Evolutionary conservation across 2,888 invertebrate genomes (phyloP).

Genomic region (Lasioglossum vierecki): DNA sequence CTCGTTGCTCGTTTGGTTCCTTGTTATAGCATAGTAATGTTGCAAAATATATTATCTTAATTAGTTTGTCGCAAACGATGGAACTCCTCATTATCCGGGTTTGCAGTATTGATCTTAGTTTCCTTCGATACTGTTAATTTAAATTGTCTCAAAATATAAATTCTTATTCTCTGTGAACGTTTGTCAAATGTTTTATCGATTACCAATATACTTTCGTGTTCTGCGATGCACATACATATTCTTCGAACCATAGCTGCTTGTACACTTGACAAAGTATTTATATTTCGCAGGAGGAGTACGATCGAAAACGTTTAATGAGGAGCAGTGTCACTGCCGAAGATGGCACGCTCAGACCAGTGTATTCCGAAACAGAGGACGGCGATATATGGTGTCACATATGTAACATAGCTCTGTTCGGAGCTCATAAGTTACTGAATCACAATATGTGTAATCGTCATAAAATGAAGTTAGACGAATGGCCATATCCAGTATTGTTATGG

Average conservation of each 20-base stretch:
- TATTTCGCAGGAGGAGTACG: conserved; percentile 81
- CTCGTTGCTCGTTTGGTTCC: no score
- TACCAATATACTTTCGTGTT: neutral
- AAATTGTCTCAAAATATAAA: no score
- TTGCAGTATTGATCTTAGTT: no score
- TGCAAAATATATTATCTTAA: no score
- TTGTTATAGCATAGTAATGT: no score
- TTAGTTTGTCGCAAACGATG: no score
- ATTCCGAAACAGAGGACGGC: conserved; percentile 82
- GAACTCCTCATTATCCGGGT: no score
- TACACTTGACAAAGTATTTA: conserved; percentile 53
- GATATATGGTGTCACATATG: conserved; percentile 84
- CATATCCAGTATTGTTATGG: conserved; percentile 82
- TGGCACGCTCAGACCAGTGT: conserved; percentile 82
- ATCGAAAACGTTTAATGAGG: conserved; percentile 82
- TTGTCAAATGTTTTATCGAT: neutral
- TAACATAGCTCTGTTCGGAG: conserved; percentile 81
- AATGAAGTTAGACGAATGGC: conserved; percentile 82
- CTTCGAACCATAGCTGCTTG: conserved; percentile 11
- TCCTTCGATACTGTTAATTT: no score
- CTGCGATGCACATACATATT: neutral
- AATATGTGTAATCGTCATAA: conserved; percentile 83
- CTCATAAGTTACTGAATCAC: conserved; percentile 82
- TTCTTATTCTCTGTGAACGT: neutral
- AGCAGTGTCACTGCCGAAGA: conserved; percentile 83